Evolutionary conservation across 2,797 vertebrate genomes (phyloP).

Genomic region (Mallotus villosus): DNA sequence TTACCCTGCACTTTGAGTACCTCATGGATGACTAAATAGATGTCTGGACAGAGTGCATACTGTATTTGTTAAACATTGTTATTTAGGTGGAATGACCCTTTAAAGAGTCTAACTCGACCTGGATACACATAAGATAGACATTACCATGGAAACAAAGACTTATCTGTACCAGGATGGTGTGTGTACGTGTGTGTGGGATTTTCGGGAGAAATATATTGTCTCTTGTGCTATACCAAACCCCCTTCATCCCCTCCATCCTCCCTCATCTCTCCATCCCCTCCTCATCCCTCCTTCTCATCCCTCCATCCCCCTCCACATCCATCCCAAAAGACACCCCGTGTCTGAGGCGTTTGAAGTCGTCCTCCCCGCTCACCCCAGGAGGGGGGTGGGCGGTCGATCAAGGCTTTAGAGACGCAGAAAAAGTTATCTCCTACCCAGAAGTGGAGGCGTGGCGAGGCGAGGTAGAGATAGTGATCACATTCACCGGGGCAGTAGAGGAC

Average conservation of each 20-base stretch:
- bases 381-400: too few species aligned
- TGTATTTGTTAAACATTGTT: too few species aligned
- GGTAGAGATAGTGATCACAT: too few species aligned
- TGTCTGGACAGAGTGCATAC: neutral
- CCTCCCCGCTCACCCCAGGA: too few species aligned
- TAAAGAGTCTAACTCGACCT: neutral
- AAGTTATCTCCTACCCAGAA: too few species aligned
- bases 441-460: too few species aligned
- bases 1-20: neutral
- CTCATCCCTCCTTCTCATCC: neutral
- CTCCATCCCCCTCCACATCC: neutral
- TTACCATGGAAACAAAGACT: slow-evolving; percentile 30
- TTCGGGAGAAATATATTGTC: neutral
- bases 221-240: neutral
- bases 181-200: slow-evolving; percentile 16
- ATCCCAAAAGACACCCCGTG: too few species aligned
- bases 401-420: too few species aligned
- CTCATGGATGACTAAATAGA: neutral
- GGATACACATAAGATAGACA: slow-evolving; percentile 16
- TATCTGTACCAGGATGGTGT: slow-evolving; percentile 19
- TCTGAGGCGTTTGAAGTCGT: too few species aligned
- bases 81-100: too few species aligned
- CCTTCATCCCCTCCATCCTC: too few species aligned
- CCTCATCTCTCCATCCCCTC: neutral
- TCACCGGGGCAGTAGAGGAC: too few species aligned